Evolutionary conservation across 2,797 vertebrate genomes (phyloP), one percentile per base, ranked within the genome.

Genomic region (Danio albolineatus): DNA sequence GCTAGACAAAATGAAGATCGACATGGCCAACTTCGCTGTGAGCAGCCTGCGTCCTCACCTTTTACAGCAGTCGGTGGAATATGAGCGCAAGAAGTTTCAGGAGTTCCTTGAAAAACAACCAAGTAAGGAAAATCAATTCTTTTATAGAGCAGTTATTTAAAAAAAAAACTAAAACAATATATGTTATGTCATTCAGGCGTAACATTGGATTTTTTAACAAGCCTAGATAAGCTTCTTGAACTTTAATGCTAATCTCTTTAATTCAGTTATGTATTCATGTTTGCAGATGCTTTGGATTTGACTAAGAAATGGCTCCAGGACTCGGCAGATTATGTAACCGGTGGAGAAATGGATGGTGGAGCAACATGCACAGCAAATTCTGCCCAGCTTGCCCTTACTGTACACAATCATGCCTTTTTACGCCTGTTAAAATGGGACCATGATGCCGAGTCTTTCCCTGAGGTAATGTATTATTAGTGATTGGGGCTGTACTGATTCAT

Each of bases 21-120:
- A 99, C 91, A 98, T 98, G 97, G 97, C 96, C 12, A 99, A 99
- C 91, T 98, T 99, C 87, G 93, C 97, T 57, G 86, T 99, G 86
- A 96, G 87, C 86, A 97, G 96, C 91, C 94, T 99, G 85, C 92
- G 96, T 81, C 97, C 98, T 38, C 97, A 98, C 87, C 92, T 99
- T 87, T 95, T 98, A 94, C 95, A 98, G 89, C 98, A 98, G 79
- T 98, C 98, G 0, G 96, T 96, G 64, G 97, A 99, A 82, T 99
- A 97, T 12, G 97, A 99, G 90, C 95, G 96, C 86, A 96, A 94
- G 90, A 98, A 98, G 90, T 99, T 99, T 91, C 95, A 98, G 86
- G 95, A 95, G 81, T 95, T 99, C 84, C 88, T 97, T 88, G 96
- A 98, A 79, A 98, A 96, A 90, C 96, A 98, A 65, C 97, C 96